Base-by-base conservation (phyloP, 2,888 invertebrate species). In the Coenonympha arcania region DNA sequence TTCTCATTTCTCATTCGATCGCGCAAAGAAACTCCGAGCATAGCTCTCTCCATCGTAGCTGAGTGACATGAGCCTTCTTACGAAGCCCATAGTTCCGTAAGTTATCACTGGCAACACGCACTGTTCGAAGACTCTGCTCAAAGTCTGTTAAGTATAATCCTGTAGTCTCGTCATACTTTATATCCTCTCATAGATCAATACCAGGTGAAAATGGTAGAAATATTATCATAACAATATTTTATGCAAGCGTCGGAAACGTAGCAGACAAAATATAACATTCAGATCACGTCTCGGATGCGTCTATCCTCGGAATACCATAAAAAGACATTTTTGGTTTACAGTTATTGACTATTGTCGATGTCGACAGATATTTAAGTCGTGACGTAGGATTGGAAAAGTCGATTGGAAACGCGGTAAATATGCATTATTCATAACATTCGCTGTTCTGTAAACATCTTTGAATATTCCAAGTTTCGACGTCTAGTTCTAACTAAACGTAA, bases 251-350 rank as follows among this genome's bases (percentile, higher is more conserved):
- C 31, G 34, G 24, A 37, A 28, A 37, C 22, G 22, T 37, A 37
- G 13, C 13, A 37, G 22, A 37, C 37, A 4, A 15, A 15, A 37
- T 37, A 22, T 22, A 15, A 22, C 22, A 37, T 37, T 37, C 37
- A 20, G 3, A 22, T 22, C 37, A 37, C 37, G 37, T 37, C 15
- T 37, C 22, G 2, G 2, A 13, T 3, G 6, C 8, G 22, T 22
- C 37, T 37, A 37, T 22, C 37, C 22, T 37, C 37, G 13, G 13
- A 37, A 22, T 15, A 37, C 16, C 19, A 26, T 43, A 24, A 60
- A 58, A 55, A 59, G 59, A 57, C 56, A 51, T 43, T 42, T 54
- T 57, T 63, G 63, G 20, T 22, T 37, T 13, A 37, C 37, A 20
- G 37, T 15, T 37, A 37, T 37, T 22, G 37, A 22, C 37, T n/a